phyloP scores from a whole-genome alignment of 2,888 invertebrate genomes.

The Patella caerulea region DNA sequence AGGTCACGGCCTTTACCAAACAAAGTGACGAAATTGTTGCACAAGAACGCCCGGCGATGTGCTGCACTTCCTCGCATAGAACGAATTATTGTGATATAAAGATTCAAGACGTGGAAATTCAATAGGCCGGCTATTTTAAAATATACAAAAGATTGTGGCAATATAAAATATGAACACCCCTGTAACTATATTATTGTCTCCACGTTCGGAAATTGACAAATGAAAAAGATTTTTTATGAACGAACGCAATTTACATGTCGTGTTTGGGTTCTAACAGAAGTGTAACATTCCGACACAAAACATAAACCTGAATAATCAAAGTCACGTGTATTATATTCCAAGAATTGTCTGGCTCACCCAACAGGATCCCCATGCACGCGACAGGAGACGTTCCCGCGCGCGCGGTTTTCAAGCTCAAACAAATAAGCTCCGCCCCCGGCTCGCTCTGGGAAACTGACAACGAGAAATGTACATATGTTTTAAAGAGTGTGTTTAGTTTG shows the following conservation, averaged over 20 bases:
- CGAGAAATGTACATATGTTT: conserved; percentile 8
- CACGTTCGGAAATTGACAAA: background rate
- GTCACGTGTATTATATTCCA: background rate
- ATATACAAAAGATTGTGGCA: too few relatives aligned
- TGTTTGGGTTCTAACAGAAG: background rate
- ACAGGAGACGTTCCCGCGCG: background rate
- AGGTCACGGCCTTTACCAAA: too few relatives aligned
- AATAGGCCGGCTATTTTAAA: too few relatives aligned
- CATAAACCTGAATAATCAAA: background rate
- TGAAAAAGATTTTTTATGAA: background rate
- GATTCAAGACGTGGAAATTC: too few relatives aligned
- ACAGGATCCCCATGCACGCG: background rate
- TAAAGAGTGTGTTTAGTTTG: background rate
- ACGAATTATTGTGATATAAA: too few relatives aligned
- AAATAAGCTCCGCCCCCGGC: background rate
- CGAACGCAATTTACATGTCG: background rate
- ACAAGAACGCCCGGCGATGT: too few relatives aligned
- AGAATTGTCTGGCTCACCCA: background rate
- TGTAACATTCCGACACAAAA: conserved; percentile 4
- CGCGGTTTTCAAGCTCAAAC: background rate
- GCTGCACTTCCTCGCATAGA: too few relatives aligned
- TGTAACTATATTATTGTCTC: background rate
- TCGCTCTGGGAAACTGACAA: background rate
- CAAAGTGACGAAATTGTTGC: too few relatives aligned
- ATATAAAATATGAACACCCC: background rate